phyloP scores from a whole-genome alignment of 2,113 vertebrate genomes.

The Dissostichus mawsoni region DNA sequence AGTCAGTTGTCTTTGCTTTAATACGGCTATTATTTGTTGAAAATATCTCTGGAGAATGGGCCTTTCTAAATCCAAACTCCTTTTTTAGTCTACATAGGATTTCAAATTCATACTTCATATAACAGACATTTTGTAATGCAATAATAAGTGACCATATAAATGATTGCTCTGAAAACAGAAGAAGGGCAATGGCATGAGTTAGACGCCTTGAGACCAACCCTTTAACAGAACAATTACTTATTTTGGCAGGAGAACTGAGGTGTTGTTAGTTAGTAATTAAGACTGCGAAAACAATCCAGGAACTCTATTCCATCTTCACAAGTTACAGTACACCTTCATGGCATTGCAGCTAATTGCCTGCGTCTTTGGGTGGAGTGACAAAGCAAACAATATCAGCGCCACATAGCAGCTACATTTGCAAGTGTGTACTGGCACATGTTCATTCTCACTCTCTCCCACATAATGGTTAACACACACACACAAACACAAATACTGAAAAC shows the following conservation, averaged over 20 bases:
- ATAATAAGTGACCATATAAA: neutral
- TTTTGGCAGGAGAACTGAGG: constrained; percentile 54
- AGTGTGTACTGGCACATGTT: constrained; percentile 5
- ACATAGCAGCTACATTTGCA: constrained; percentile 15
- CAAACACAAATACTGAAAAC: neutral
- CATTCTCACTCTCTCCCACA: neutral
- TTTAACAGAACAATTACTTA: constrained; percentile 34
- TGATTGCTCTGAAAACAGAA: neutral
- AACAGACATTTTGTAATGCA: neutral
- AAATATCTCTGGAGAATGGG: neutral
- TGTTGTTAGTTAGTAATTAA: constrained; percentile 60
- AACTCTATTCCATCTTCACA: constrained; percentile 9
- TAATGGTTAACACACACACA: neutral
- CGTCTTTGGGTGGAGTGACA: constrained; percentile 25
- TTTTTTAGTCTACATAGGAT: neutral
- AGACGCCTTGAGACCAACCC: constrained; percentile 35
- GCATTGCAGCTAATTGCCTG: constrained; percentile 31
- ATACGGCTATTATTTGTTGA: neutral
- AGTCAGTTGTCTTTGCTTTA: neutral
- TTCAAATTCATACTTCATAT: constrained; percentile 2
- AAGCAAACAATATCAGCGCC: constrained; percentile 32
- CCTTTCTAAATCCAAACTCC: neutral
- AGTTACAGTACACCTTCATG: constrained; percentile 13
- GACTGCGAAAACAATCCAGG: constrained; percentile 24
- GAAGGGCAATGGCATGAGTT: constrained; percentile 44